A percentile compares a stretch with the other conserved stretches of the same genome.
phyloP scores from a whole-genome alignment of 2,797 vertebrate species.

The Austrolebias charrua region DNA sequence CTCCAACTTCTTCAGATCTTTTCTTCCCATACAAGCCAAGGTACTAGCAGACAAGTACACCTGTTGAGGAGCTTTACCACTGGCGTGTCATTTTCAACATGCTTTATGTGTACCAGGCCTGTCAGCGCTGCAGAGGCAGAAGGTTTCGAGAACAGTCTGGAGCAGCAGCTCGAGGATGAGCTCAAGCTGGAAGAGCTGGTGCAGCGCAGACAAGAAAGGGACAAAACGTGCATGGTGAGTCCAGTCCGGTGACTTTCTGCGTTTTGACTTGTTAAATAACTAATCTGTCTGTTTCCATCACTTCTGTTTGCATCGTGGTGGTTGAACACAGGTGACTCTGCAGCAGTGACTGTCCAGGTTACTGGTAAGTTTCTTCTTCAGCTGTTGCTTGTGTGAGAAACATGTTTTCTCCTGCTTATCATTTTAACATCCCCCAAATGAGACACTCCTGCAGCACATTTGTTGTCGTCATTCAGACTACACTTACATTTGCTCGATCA shows the following conservation, averaged over 20 bases:
- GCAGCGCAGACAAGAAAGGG: constrained; percentile 87
- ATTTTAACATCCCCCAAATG: no score
- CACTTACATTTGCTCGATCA: no score
- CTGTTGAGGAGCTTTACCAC: background rate
- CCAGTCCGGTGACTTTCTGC: background rate
- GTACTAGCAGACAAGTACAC: constrained; percentile 49
- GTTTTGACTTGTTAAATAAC: constrained; percentile 10
- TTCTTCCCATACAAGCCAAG: constrained; percentile 87
- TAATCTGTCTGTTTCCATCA: constrained; percentile 8
- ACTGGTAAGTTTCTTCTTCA: constrained; percentile 81
- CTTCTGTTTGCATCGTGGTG: constrained; percentile 22
- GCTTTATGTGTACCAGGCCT: constrained; percentile 1
- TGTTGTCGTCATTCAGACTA: no score
- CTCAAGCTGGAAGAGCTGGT: constrained; percentile 90
- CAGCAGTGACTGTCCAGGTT: constrained; percentile 88
- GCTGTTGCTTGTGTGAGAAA: background rate
- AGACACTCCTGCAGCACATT: no score
- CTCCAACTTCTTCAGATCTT: constrained; percentile 85
- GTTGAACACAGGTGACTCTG: constrained; percentile 89
- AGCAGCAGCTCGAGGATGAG: constrained; percentile 89
- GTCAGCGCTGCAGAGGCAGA: constrained; percentile 82
- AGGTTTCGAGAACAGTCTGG: constrained; percentile 88
- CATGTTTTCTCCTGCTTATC: no score
- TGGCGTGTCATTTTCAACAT: constrained; percentile 2
- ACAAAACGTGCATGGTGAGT: constrained; percentile 90